These are phyloP conservation scores for Gallinago stenura DNA, from an alignment of 2,797 vertebrate species.

Conservation along the genomic window DNA sequence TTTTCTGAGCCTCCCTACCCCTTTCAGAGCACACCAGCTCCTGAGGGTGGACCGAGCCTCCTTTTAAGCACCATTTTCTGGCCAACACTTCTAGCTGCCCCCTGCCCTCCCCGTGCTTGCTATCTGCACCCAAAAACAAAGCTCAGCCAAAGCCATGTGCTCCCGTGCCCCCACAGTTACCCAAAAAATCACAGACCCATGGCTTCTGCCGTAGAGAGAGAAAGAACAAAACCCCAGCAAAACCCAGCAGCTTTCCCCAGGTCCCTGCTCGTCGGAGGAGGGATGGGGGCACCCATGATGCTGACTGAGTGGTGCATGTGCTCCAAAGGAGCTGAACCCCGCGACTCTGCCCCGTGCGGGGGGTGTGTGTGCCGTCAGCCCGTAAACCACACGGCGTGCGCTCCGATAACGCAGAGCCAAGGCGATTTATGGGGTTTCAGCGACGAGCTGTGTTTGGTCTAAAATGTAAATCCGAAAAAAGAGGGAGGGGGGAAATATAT, in stretches of 20 bases:
- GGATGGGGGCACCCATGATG: accelerated
- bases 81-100: not conserved
- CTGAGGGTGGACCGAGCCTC: not conserved
- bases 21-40: not conserved
- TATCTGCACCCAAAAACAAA: not conserved
- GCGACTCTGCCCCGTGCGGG: not conserved
- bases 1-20: not conserved
- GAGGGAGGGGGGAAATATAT: not conserved
- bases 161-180: not conserved
- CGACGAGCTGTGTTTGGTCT: not conserved
- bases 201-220: not conserved
- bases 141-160: not conserved
- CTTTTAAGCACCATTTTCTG: not conserved
- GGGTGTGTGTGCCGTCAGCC: not conserved
- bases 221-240: not conserved
- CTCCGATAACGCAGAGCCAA: not conserved
- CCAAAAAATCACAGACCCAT: not conserved
- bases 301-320: accelerated
- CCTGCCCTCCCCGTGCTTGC: accelerated
- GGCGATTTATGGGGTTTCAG: not conserved
- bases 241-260: not conserved
- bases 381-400: not conserved
- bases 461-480: slow-evolving; percentile 28
- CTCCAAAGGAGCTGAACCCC: not conserved
- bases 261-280: not conserved